Conservation (phyloP, 2,888 invertebrate species). For the Drosophila mimica region DNA sequence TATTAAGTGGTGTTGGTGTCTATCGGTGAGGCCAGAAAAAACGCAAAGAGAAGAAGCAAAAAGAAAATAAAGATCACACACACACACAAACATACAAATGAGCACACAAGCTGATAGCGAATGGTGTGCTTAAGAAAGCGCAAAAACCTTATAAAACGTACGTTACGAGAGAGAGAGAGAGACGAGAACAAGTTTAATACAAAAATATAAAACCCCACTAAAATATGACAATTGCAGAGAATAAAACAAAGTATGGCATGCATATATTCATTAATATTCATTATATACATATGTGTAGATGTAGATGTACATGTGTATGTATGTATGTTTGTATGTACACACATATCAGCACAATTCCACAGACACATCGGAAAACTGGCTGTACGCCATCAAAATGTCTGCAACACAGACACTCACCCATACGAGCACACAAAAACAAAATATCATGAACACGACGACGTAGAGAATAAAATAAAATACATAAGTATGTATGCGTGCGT, state of each 20-base stretch:
- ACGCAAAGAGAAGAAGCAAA: conserved; percentile 28
- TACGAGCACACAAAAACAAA: conserved; percentile 37
- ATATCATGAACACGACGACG: conserved; percentile 42
- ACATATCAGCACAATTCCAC: conserved; percentile 25
- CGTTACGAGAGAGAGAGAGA: conserved; percentile 41
- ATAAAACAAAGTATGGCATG: neutral
- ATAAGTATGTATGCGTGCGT: conserved; percentile 34
- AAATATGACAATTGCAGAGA: conserved; percentile 25
- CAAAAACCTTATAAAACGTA: conserved; percentile 36
- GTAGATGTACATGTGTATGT: neutral
- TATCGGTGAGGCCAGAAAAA: conserved; percentile 29
- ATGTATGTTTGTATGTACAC: conserved; percentile 1
- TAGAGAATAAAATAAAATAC: conserved; percentile 50
- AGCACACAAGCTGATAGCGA: conserved; percentile 27
- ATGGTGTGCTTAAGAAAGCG: conserved; percentile 42
- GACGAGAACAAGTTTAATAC: conserved; percentile 44
- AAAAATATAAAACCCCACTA: conserved; percentile 38
- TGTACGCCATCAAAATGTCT: conserved; percentile 73
- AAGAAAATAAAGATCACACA: conserved; percentile 45
- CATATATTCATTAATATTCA: conserved; percentile 8
- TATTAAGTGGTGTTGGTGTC: conserved; percentile 17
- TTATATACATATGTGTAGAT: neutral
- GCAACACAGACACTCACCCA: conserved; percentile 58
- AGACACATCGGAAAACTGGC: conserved; percentile 76
- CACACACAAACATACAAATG: conserved; percentile 20